phyloP scores from a whole-genome alignment of 2,113 vertebrate genomes.

The Lipophrys pholis region DNA sequence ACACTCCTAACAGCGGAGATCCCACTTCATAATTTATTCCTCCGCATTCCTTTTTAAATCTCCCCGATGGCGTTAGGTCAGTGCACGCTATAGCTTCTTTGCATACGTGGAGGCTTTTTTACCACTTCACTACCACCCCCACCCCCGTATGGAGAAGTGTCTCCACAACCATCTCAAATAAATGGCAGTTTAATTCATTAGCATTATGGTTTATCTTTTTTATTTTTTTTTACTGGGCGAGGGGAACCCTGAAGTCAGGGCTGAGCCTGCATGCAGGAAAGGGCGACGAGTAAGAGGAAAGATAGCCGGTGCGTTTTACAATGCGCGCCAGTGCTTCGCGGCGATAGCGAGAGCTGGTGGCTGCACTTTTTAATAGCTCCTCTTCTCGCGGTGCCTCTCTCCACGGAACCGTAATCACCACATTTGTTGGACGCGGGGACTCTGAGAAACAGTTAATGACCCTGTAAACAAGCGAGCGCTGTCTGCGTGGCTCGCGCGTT shows the following conservation, averaged over 20 bases:
- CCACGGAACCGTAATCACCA: conserved; percentile 61
- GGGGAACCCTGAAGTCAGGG: conserved; percentile 33
- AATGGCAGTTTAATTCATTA: conserved; percentile 61
- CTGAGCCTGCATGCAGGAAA: conserved; percentile 54
- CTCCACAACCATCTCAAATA: conserved; percentile 43
- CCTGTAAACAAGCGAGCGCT: conserved; percentile 64
- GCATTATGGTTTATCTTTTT: conserved; percentile 22
- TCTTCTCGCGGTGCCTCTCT: conserved; percentile 24
- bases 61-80: background rate
- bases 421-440: conserved; percentile 60
- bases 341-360: conserved; percentile 42
- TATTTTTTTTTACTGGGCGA: conserved; percentile 32
- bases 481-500: conserved; percentile 45
- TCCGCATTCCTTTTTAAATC: conserved; percentile 7
- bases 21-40: conserved; percentile 23
- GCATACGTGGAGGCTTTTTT: too few species aligned
- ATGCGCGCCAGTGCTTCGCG: conserved; percentile 43
- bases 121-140: too few species aligned
- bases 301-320: conserved; percentile 53
- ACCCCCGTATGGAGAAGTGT: too few species aligned
- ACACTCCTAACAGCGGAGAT: too few species aligned
- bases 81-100: too few species aligned
- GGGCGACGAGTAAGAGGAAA: conserved; percentile 18
- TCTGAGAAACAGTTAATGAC: conserved; percentile 61
- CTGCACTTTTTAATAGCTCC: conserved; percentile 34